A percentile compares a stretch with the other conserved stretches of the same genome.
These are phyloP conservation scores for Cassiopea andromeda DNA, from an alignment of 30 jellyfish, hydroid and myxozoan species.

Conservation along the genomic window DNA sequence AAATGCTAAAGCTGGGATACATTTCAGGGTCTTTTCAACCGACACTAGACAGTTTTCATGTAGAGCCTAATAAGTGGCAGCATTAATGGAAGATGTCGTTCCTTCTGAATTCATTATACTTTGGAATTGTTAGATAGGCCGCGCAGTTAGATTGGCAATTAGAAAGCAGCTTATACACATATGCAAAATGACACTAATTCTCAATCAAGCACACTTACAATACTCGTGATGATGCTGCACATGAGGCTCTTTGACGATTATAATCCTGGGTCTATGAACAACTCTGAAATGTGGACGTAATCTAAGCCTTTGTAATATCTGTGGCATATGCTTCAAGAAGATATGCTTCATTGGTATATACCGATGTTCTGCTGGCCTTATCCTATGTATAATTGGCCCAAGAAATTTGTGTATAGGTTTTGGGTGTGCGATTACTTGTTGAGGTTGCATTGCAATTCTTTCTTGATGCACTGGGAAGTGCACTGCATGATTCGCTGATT, in stretches of 20 bases:
- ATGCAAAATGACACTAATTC: background rate
- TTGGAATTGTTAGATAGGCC: too few species aligned
- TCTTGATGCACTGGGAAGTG: conserved; percentile 22
- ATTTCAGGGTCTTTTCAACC: too few species aligned
- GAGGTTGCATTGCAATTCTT: conserved; percentile 34
- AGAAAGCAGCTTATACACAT: background rate
- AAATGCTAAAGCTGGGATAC: too few species aligned
- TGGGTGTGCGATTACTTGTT: conserved; percentile 23
- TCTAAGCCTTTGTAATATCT: conserved; percentile 23
- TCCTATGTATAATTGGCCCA: conserved; percentile 60
- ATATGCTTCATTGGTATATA: conserved; percentile 67
- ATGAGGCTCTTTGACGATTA: conserved; percentile 64
- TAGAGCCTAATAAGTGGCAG: too few species aligned
- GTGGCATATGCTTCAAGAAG: conserved; percentile 59
- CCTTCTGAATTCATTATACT: too few species aligned
- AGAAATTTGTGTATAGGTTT: conserved; percentile 51
- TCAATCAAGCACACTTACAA: conserved; percentile 4
- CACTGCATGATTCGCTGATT: conserved; percentile 43
- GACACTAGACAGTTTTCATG: too few species aligned
- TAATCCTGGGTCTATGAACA: conserved; percentile 69
- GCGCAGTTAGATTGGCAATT: too few species aligned
- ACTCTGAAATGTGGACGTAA: conserved; percentile 35
- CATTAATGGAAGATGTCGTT: too few species aligned
- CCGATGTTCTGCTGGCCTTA: conserved; percentile 62
- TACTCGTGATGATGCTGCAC: conserved; percentile 58